Conservation (phyloP, 2,888 invertebrate species). For the Drosophila lutescens region DNA sequence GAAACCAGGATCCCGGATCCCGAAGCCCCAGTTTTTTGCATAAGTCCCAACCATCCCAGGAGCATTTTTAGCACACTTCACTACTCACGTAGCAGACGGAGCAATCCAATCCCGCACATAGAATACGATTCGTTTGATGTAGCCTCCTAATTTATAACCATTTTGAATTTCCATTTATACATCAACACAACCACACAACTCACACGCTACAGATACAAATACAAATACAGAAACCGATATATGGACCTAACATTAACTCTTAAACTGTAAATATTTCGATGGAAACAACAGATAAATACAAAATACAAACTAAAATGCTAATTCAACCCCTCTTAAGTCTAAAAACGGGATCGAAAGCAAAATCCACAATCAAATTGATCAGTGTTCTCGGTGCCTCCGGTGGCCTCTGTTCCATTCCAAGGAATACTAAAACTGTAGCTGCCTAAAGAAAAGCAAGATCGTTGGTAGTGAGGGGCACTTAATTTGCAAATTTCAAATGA, state of each 20-base stretch:
- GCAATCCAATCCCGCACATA: conserved; percentile 33
- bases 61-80: background rate
- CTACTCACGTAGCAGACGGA: conserved; percentile 11
- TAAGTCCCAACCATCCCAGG: background rate
- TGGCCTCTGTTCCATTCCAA: conserved; percentile 45
- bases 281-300: conserved; percentile 27
- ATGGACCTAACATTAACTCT: conserved; percentile 15
- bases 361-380: conserved; percentile 38
- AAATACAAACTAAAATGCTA: conserved; percentile 11
- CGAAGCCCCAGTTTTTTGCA: background rate
- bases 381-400: conserved; percentile 34
- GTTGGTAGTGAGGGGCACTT: conserved; percentile 1
- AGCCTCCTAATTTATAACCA: conserved; percentile 34
- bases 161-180: conserved; percentile 50
- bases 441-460: conserved; percentile 14
- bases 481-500: conserved; percentile 12
- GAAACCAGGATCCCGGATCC: background rate
- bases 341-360: conserved; percentile 1
- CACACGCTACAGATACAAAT: background rate
- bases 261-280: conserved; percentile 38
- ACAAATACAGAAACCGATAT: conserved; percentile 12
- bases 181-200: conserved; percentile 5
- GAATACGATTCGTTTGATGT: conserved; percentile 22
- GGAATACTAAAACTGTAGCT: conserved; percentile 19
- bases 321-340: background rate